These are phyloP conservation scores for Ovibos moschatus DNA, from an alignment of 2,113 vertebrate genomes.

Conservation along the genomic window DNA sequence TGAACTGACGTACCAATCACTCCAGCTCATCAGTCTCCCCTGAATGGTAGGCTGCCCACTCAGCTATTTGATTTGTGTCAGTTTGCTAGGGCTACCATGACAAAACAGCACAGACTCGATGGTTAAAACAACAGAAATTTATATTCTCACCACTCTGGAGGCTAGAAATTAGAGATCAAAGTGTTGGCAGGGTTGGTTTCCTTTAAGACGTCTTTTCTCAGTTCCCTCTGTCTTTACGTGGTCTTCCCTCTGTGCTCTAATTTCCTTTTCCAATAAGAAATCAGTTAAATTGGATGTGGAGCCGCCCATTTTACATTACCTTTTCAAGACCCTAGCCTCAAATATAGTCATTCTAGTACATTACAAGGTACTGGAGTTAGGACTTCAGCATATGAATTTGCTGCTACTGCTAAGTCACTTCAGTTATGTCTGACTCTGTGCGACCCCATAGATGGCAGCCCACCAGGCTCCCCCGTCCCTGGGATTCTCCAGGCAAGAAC, in stretches of 20 bases:
- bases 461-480: no score
- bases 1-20: neutral
- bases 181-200: neutral
- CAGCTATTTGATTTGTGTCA: neutral
- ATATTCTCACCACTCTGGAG: neutral
- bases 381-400: neutral
- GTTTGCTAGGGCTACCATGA: neutral
- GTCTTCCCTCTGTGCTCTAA: neutral
- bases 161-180: neutral
- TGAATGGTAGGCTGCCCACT: neutral
- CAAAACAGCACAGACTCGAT: neutral
- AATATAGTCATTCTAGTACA: neutral
- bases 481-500: no score
- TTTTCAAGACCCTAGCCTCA: neutral
- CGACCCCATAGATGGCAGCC: no score
- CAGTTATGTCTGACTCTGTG: no score
- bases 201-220: neutral
- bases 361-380: neutral
- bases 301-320: neutral
- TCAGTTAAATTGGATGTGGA: neutral
- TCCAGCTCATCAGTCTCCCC: neutral
- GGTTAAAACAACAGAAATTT: neutral
- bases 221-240: neutral
- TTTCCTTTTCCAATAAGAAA: neutral
- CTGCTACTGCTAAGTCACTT: no score